Evolutionary conservation across 2,113 vertebrate species (phyloP).

Genomic region (Candoia aspera): DNA sequence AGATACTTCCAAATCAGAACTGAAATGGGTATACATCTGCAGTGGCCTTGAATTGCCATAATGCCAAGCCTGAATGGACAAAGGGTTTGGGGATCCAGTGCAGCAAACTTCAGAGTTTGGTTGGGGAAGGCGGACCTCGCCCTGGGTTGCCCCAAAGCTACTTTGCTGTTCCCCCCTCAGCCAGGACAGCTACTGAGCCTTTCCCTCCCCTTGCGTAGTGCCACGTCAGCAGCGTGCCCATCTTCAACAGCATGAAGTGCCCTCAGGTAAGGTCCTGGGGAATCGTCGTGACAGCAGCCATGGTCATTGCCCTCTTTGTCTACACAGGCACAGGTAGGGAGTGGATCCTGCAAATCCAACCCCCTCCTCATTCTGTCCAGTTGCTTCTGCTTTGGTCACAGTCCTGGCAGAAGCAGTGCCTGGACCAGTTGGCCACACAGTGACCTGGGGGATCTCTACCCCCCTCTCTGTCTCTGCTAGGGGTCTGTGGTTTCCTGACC

Average conservation of each 20-base stretch:
- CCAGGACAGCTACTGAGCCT: background rate
- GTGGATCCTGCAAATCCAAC: background rate
- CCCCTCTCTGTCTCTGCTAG: conserved; percentile 62
- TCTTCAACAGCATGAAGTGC: conserved; percentile 93
- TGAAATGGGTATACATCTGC: background rate
- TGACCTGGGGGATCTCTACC: too few species aligned
- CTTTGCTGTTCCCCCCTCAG: background rate
- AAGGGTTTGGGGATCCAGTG: background rate
- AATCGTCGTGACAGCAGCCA: conserved; percentile 85
- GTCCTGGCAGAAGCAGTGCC: rapidly evolving
- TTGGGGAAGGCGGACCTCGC: background rate
- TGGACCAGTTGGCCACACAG: background rate
- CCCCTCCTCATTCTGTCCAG: rapidly evolving
- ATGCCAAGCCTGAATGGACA: background rate
- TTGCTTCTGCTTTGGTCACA: background rate
- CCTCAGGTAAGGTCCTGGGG: conserved; percentile 88
- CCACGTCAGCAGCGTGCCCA: conserved; percentile 93
- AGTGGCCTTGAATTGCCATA: background rate
- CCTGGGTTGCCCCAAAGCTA: background rate
- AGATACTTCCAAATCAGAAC: background rate
- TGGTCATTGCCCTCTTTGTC: conserved; percentile 94
- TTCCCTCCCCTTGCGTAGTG: conserved; percentile 74
- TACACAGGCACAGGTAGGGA: conserved; percentile 91
- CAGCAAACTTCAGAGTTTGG: background rate
- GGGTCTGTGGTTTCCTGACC: conserved; percentile 92